Evolutionary conservation across 1,140 invertebrate genomes (phyloP).

Genomic region (Coptotermes formosanus): DNA sequence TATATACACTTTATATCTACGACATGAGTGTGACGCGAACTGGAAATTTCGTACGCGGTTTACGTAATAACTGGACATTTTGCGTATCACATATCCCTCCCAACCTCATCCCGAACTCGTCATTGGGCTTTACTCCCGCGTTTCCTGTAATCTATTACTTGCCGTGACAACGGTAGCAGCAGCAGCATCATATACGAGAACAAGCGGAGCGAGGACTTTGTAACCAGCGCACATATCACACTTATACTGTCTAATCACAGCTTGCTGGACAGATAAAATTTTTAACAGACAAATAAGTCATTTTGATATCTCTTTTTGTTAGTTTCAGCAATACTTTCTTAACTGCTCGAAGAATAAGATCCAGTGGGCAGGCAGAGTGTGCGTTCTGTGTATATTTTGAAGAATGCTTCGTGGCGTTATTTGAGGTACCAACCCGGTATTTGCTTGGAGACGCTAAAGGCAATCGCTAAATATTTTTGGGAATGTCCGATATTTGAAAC

Average conservation of each 20-base stretch:
- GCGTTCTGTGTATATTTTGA: no score
- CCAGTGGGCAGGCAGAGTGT: no score
- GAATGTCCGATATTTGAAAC: no score
- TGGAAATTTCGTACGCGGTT: background rate
- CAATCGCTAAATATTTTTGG: no score
- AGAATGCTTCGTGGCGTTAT: no score
- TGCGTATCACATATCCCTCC: background rate
- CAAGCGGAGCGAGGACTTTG: background rate
- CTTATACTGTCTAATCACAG: background rate
- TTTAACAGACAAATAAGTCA: no score
- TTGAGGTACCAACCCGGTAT: no score
- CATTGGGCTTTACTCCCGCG: background rate
- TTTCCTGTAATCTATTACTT: background rate
- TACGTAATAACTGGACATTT: background rate
- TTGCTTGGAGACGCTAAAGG: no score
- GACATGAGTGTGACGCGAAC: background rate
- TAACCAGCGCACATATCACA: background rate
- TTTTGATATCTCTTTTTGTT: no score
- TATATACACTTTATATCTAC: background rate
- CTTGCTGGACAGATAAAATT: background rate
- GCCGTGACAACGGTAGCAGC: background rate
- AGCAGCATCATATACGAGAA: background rate
- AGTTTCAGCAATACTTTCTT: no score
- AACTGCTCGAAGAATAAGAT: no score
- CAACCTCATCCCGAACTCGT: background rate